Conservation (phyloP, 1,140 invertebrate species). For the Protaetia brevitarsis region DNA sequence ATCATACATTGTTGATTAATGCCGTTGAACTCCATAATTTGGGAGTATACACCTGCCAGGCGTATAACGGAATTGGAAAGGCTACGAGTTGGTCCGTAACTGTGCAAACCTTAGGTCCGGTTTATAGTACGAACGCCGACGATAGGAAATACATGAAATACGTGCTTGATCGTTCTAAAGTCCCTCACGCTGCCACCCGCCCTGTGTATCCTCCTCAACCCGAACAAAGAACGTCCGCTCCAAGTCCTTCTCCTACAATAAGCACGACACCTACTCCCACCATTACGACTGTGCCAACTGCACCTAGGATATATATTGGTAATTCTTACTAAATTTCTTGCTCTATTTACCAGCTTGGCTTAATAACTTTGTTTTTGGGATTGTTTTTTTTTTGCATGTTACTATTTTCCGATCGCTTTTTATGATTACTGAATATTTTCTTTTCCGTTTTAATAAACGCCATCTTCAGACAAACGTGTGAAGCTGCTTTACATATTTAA, state of each 20-base stretch:
- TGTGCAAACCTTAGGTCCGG: conserved; percentile 66
- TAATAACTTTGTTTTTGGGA: conserved; percentile 9
- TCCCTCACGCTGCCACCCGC: conserved; percentile 36
- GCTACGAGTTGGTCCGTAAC: conserved; percentile 72
- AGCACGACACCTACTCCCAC: not conserved
- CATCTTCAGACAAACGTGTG: too few species aligned
- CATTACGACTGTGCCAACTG: not conserved
- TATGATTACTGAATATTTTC: too few species aligned
- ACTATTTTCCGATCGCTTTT: too few species aligned
- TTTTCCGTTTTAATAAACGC: too few species aligned
- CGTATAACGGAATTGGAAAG: conserved; percentile 77
- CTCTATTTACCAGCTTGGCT: not conserved
- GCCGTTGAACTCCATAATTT: conserved; percentile 67
- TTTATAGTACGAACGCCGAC: conserved; percentile 50
- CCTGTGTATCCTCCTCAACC: conserved; percentile 51
- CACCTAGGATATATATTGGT: conserved; percentile 14
- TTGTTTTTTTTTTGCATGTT: not conserved
- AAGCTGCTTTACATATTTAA: too few species aligned
- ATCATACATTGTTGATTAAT: conserved; percentile 71
- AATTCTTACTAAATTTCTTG: not conserved
- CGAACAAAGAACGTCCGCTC: conserved; percentile 12
- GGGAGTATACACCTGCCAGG: conserved; percentile 80
- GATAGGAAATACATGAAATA: conserved; percentile 56
- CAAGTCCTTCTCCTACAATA: not conserved
- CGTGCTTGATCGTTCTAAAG: conserved; percentile 52